phyloP scores from a whole-genome alignment of 2,888 invertebrate species.

The Phyllotreta cruciferae region DNA sequence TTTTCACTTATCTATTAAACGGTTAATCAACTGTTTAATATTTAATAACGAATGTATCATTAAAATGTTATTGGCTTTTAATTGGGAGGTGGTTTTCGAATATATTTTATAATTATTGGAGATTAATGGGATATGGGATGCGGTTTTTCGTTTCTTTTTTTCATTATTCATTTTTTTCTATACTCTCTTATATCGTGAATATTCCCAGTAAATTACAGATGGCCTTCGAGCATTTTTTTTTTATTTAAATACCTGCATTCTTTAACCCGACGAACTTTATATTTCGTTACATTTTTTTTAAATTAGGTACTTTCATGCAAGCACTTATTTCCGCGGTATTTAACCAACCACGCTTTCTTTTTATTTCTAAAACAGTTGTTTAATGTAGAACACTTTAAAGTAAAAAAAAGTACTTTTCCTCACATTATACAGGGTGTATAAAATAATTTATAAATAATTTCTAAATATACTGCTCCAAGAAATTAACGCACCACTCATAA shows the following conservation, averaged over 20 bases:
- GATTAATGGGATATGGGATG: slow-evolving; percentile 33
- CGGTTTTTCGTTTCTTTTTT: slow-evolving; percentile 18
- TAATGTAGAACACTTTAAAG: too few species aligned
- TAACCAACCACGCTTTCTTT: too few species aligned
- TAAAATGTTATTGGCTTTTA: slow-evolving; percentile 44
- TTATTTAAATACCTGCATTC: slow-evolving; percentile 4
- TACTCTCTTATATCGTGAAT: slow-evolving; percentile 7
- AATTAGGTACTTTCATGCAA: too few species aligned
- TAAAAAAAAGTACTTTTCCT: too few species aligned
- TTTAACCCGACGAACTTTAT: not conserved
- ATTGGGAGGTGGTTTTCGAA: slow-evolving; percentile 42
- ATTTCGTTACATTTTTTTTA: too few species aligned
- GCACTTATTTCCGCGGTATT: too few species aligned
- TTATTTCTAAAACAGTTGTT: too few species aligned
- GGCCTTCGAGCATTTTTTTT: slow-evolving; percentile 15
- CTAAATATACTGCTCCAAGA: too few species aligned
- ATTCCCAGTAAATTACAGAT: slow-evolving; percentile 18
- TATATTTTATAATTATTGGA: slow-evolving; percentile 36
- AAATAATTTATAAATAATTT: too few species aligned
- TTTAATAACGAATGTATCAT: slow-evolving; percentile 44
- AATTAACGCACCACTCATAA: too few species aligned
- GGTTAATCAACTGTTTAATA: slow-evolving; percentile 41
- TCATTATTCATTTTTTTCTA: not conserved
- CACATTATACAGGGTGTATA: too few species aligned
- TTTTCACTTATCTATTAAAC: slow-evolving; percentile 44